Conservation (phyloP, 2,797 vertebrate species). For the Mormyrus proboscirostris region DNA sequence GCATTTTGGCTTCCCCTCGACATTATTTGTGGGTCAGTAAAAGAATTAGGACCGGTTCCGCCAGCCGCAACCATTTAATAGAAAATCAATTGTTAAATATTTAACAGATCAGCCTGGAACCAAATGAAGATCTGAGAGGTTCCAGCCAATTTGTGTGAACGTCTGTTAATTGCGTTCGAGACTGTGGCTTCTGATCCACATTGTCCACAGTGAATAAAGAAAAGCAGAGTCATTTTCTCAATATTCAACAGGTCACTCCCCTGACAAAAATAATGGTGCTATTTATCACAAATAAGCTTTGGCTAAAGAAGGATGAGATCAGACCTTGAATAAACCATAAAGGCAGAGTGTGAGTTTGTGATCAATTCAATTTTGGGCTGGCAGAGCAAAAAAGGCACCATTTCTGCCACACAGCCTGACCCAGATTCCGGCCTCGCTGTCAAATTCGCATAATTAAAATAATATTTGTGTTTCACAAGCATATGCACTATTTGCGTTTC, state of each 20-base stretch:
- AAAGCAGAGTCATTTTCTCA: not conserved
- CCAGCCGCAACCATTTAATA: not conserved
- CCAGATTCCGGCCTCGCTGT: not conserved
- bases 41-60: not conserved
- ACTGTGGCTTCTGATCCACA: not conserved
- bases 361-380: not conserved
- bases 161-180: not conserved
- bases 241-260: not conserved
- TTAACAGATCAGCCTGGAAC: not conserved
- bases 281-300: not conserved
- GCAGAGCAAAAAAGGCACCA: not conserved
- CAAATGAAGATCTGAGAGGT: not conserved
- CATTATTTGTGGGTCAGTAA: not conserved
- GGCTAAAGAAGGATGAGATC: not conserved
- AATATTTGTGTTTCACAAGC: not conserved
- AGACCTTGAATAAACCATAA: not conserved
- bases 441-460: not conserved
- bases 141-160: not conserved
- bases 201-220: not conserved
- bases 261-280: not conserved
- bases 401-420: not conserved
- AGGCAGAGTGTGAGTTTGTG: not conserved
- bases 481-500: not conserved
- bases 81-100: not conserved
- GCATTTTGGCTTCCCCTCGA: not conserved